These are phyloP conservation scores for Ptilorrhoa leucosticta DNA, from an alignment of 2,113 vertebrate genomes.

Conservation along the genomic window DNA sequence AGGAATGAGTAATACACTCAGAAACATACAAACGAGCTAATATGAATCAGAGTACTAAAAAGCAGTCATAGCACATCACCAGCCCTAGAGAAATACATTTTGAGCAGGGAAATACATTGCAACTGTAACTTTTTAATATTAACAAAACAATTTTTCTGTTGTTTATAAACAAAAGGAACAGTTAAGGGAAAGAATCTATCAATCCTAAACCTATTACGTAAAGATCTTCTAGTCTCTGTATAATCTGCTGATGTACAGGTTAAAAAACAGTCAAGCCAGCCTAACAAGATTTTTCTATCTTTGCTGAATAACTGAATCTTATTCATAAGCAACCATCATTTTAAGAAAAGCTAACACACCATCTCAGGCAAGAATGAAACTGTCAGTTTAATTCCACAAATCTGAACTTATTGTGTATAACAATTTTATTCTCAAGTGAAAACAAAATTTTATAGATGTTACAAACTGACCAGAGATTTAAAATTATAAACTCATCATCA, in stretches of 20 bases:
- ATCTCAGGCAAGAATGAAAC: background rate
- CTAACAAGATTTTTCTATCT: background rate
- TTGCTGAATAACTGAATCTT: background rate
- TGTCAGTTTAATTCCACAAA: background rate
- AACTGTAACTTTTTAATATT: background rate
- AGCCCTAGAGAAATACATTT: background rate
- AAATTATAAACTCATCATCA: background rate
- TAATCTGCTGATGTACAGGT: background rate
- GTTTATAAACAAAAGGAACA: background rate
- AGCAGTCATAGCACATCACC: background rate
- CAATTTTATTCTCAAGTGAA: background rate
- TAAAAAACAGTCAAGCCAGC: background rate
- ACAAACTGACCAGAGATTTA: background rate
- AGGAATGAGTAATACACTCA: background rate
- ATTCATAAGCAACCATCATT: background rate
- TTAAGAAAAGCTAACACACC: background rate
- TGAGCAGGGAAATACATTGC: background rate
- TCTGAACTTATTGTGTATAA: background rate
- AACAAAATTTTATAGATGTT: background rate
- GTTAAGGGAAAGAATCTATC: background rate
- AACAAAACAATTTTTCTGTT: background rate
- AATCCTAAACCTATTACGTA: background rate
- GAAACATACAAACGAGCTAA: background rate
- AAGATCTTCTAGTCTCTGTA: background rate
- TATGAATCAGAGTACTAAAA: background rate